These are phyloP conservation scores for Acrocephalus kingi DNA, from an alignment of 2,113 vertebrate species.

Conservation along the genomic window DNA sequence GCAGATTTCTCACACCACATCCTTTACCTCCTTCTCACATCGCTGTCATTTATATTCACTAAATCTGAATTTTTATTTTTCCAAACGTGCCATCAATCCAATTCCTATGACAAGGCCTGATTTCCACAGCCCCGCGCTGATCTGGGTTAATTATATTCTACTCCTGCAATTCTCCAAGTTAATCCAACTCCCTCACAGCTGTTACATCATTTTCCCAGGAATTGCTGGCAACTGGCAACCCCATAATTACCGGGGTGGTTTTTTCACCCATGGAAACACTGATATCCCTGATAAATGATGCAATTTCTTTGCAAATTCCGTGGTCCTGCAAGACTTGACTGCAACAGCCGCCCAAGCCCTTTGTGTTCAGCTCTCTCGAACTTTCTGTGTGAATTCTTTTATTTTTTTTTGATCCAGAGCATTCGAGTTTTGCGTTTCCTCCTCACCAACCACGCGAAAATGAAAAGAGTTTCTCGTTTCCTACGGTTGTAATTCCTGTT, in stretches of 20 bases:
- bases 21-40: neutral
- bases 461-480: neutral
- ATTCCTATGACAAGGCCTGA: neutral
- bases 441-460: neutral
- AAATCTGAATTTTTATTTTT: neutral
- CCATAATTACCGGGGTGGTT: neutral
- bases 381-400: neutral
- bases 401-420: neutral
- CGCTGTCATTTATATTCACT: neutral
- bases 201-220: neutral
- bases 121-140: neutral
- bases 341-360: neutral
- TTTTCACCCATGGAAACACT: neutral
- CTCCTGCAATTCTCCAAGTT: neutral
- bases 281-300: neutral
- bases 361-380: neutral
- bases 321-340: neutral
- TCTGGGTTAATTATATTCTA: neutral
- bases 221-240: neutral
- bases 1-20: accelerated
- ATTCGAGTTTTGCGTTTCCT: neutral
- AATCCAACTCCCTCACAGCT: neutral
- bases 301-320: neutral
- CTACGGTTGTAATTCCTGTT: neutral
- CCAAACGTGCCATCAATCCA: neutral